A percentile compares a stretch with the other conserved stretches of the same genome.
These are phyloP conservation scores for Laspeyria flexula DNA, from an alignment of 2,888 invertebrate species.

Conservation along the genomic window DNA sequence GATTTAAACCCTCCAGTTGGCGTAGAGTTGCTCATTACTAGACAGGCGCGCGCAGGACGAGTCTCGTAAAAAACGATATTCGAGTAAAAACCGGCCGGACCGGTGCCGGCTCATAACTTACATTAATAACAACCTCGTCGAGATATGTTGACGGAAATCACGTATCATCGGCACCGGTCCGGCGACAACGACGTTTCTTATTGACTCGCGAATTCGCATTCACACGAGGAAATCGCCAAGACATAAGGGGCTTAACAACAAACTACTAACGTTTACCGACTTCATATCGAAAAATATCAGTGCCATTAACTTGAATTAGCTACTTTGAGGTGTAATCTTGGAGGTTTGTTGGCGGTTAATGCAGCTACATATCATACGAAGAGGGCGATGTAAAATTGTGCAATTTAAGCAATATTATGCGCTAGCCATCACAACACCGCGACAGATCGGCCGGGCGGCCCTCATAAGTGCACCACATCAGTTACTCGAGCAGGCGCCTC, in stretches of 20 bases:
- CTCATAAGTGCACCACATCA: conserved; percentile 14
- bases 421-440: conserved; percentile 12
- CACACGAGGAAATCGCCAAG: conserved; percentile 18
- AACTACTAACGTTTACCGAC: conserved; percentile 14
- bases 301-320: conserved; percentile 12
- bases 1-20: conserved; percentile 35
- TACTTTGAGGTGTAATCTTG: conserved; percentile 12
- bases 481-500: conserved; percentile 1
- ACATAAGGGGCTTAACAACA: neutral
- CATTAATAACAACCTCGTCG: conserved; percentile 43
- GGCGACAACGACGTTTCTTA: conserved; percentile 18
- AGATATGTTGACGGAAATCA: conserved; percentile 65
- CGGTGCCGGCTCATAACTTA: conserved; percentile 49
- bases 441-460: neutral
- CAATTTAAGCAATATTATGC: conserved; percentile 17
- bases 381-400: conserved; percentile 21
- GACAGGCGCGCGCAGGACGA: conserved; percentile 25
- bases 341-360: conserved; percentile 7
- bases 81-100: conserved; percentile 57
- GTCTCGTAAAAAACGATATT: conserved; percentile 60
- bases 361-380: conserved; percentile 18
- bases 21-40: conserved; percentile 56
- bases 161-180: conserved; percentile 36
- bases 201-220: conserved; percentile 15
- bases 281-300: conserved; percentile 7